A percentile compares a stretch with the other conserved stretches of the same genome.
These are phyloP conservation scores for Muntiacus muntjak DNA, from an alignment of 2,113 vertebrate species.

Conservation along the genomic window DNA sequence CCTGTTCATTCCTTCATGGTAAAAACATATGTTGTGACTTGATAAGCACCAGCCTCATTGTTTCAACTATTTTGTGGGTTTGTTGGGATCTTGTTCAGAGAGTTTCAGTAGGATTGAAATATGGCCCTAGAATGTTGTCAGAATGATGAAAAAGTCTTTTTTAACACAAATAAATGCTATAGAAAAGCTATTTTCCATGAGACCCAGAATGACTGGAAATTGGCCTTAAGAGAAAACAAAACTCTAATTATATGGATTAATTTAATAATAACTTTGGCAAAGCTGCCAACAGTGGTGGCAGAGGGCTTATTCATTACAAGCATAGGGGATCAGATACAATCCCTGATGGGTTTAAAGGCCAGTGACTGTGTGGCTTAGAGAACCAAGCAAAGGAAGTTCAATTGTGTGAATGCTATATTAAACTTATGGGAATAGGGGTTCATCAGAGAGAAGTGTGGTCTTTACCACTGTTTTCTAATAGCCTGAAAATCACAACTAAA, in stretches of 20 bases:
- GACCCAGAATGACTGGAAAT: neutral
- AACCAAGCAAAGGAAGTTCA: neutral
- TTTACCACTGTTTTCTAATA: neutral
- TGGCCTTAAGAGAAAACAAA: neutral
- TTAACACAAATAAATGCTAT: neutral
- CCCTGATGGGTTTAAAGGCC: neutral
- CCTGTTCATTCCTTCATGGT: accelerated
- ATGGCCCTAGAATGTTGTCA: neutral
- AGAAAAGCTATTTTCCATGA: neutral
- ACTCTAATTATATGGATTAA: neutral
- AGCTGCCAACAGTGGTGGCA: neutral
- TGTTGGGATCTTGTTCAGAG: neutral
- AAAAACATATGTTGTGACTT: neutral
- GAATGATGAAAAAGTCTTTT: neutral
- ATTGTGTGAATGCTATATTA: neutral
- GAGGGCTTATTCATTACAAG: neutral
- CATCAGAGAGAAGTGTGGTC: neutral
- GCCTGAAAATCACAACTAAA: neutral
- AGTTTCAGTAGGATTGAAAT: neutral
- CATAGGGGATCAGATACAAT: neutral
- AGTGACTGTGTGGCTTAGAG: neutral
- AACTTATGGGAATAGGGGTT: neutral
- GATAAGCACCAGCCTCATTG: neutral
- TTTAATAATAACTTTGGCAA: neutral
- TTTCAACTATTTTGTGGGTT: neutral